A percentile compares a stretch with the other conserved stretches of the same genome.
phyloP scores from a whole-genome alignment of 2,888 invertebrate species.

The Rhorus exstirpatorius region DNA sequence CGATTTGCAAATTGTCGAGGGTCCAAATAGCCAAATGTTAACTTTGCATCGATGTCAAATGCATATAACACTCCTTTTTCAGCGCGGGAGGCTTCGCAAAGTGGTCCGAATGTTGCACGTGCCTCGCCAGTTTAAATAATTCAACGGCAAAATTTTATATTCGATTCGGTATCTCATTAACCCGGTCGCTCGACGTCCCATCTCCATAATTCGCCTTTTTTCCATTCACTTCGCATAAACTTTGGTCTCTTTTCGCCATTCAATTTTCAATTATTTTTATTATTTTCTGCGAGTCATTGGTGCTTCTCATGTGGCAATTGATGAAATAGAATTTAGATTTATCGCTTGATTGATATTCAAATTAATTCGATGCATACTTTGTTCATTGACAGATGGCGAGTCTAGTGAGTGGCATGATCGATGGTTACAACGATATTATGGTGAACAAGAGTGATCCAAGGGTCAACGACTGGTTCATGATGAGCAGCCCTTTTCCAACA shows the following conservation, averaged over 20 bases:
- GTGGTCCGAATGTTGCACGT: conserved; percentile 10
- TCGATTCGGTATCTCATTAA: conserved; percentile 45
- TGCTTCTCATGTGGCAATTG: not conserved
- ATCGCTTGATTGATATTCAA: not conserved
- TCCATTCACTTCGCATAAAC: not conserved
- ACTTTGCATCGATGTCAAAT: too few species aligned
- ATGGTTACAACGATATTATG: conserved; percentile 92
- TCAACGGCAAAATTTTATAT: conserved; percentile 27
- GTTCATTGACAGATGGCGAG: conserved; percentile 87
- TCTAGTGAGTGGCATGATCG: conserved; percentile 88
- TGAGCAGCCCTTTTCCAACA: conserved; percentile 94
- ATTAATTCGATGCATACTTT: conserved; percentile 58
- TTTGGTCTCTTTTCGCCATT: conserved; percentile 14
- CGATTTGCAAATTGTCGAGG: too few species aligned
- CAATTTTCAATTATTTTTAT: not conserved
- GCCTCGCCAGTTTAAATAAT: conserved; percentile 21
- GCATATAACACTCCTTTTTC: too few species aligned
- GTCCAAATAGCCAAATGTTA: too few species aligned
- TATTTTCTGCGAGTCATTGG: conserved; percentile 4
- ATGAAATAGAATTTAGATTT: conserved; percentile 1
- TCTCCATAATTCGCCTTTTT: conserved; percentile 37
- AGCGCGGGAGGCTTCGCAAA: too few species aligned
- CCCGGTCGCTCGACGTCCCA: conserved; percentile 32
- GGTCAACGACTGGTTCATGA: conserved; percentile 92
- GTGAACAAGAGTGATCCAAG: conserved; percentile 94